Percentiles rank a stretch among this genome's conserved stretches.
These are phyloP conservation scores for Dendroctonus valens DNA, from an alignment of 1,140 invertebrate species.

Conservation along the genomic window DNA sequence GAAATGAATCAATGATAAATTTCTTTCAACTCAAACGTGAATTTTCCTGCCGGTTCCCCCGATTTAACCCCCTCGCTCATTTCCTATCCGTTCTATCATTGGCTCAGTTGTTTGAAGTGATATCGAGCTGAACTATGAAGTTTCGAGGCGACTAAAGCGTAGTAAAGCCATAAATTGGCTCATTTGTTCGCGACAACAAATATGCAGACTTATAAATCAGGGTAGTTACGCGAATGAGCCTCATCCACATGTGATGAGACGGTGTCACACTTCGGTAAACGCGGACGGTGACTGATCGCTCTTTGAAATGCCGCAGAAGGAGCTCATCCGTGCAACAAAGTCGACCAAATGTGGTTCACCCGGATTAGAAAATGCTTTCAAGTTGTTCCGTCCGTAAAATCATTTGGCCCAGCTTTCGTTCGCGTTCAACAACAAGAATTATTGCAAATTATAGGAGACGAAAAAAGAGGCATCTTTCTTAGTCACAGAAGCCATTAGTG, in stretches of 20 bases:
- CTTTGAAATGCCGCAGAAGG: slow-evolving; percentile 34
- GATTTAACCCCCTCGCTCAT: too few relatives aligned
- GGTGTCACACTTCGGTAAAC: slow-evolving; percentile 30
- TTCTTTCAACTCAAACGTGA: too few relatives aligned
- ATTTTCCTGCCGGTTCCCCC: too few relatives aligned
- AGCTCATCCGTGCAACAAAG: slow-evolving; percentile 33
- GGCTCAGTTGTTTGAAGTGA: neutral
- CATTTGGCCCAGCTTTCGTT: too few relatives aligned
- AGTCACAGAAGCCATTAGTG: too few relatives aligned
- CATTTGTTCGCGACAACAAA: slow-evolving; percentile 36
- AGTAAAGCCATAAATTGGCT: slow-evolving; percentile 36
- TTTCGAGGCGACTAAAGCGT: neutral
- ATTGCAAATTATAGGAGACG: too few relatives aligned
- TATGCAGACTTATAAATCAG: slow-evolving; percentile 42
- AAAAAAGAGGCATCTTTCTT: too few relatives aligned
- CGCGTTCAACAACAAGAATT: too few relatives aligned
- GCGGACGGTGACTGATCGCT: slow-evolving; percentile 34
- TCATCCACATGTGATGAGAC: slow-evolving; percentile 24
- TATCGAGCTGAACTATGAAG: neutral
- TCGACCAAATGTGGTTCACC: slow-evolving; percentile 1
- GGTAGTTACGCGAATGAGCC: slow-evolving; percentile 26
- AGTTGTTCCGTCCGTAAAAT: neutral
- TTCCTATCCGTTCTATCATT: too few relatives aligned
- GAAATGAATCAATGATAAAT: too few relatives aligned
- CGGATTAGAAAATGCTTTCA: slow-evolving; percentile 5